Base-by-base conservation (phyloP, 2,888 invertebrate genomes). In the Mactromeris polynyma region DNA sequence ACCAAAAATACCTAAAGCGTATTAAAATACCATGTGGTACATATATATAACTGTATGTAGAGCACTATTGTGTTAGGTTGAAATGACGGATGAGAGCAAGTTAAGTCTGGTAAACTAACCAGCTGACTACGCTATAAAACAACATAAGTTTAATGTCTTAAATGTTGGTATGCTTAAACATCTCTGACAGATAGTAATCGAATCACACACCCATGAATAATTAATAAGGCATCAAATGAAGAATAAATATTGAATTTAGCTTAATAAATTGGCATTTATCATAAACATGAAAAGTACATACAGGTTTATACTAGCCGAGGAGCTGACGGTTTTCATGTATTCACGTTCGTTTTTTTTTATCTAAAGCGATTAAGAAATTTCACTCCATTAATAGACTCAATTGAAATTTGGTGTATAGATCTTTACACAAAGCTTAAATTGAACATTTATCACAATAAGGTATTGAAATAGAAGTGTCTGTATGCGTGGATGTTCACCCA, bases 141-240 rank as follows among this genome's bases (percentile, higher is more conserved):
- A 73, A 73, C 73, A 73, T 26, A 73, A 31, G 33, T 33, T 73
- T 36, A 73, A 73, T 73, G 73, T 33, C 36, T 73, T 73, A 73
- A 73, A 58, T 11, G 26, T 36, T 26, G 73, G n/a, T 79, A 79
- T 19, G 42, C 42, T n/a, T n/a, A 79, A 73, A 33, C 73, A 33
- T 78, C 42, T n/a, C 78, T 78, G 19, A 42, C n/a, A 42, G 36
- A 54, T 42, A n/a, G 73, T 83, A 80, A 87, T 87, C 79, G 36
- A 87, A 87, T 87, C 87, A 87, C 58, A 87, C 42, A 58, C 64
- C 77, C 38, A 87, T 87, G 87, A 87, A 87, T 87, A 83, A 87
- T 83, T 87, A 79, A 87, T 87, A 69, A 79, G 64, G 31, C 9
- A 58, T 69, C 64, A 83, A 80, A 83, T 78, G 78, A 78, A 19